phyloP scores from a whole-genome alignment of 2,113 vertebrate species.

The Clarias batrachus region DNA sequence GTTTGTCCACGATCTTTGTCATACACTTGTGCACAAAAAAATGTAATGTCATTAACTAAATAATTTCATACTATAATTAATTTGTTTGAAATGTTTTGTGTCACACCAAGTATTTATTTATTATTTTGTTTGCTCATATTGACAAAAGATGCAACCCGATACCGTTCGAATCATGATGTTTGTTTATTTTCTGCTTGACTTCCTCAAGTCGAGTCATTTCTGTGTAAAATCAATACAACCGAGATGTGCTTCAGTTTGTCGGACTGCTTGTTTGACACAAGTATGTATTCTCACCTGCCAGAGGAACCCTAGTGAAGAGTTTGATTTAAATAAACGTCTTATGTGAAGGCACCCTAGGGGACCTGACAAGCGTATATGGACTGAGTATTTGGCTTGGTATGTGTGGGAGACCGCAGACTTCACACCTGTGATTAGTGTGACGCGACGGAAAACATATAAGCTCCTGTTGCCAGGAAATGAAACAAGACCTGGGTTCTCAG shows the following conservation, averaged over 20 bases:
- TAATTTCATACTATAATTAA: background rate
- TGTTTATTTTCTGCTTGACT: background rate
- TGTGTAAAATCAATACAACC: background rate
- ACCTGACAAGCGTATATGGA: background rate
- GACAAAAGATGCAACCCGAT: background rate
- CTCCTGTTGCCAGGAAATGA: constrained; percentile 31
- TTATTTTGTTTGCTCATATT: background rate
- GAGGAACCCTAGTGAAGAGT: background rate
- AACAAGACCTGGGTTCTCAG: constrained; percentile 26
- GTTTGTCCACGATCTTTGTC: background rate
- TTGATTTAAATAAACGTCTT: background rate
- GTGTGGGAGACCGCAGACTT: background rate
- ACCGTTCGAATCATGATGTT: background rate
- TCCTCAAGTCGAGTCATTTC: background rate
- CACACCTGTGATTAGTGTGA: constrained; percentile 31
- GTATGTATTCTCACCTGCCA: background rate
- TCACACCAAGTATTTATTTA: background rate
- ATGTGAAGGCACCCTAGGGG: background rate
- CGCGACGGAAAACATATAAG: constrained; percentile 38
- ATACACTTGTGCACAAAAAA: too few relatives aligned
- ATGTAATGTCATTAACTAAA: background rate
- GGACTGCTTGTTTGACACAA: background rate
- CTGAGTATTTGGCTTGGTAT: background rate
- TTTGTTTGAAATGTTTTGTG: background rate
- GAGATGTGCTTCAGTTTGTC: too few relatives aligned